Conservation (phyloP, 1,140 invertebrate genomes). For the Fopius arisanus region DNA sequence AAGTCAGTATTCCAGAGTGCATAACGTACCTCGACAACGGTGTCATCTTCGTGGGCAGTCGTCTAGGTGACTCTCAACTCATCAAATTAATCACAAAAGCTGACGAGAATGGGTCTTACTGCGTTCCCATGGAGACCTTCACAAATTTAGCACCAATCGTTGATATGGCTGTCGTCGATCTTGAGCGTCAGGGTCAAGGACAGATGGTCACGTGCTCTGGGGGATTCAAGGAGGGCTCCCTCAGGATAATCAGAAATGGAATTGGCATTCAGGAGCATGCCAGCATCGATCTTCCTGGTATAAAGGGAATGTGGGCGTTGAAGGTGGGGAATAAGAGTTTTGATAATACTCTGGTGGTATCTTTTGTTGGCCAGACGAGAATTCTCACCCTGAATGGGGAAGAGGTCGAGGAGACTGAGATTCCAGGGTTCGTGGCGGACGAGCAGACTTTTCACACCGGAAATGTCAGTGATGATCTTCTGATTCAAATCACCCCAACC, state of each 20-base stretch:
- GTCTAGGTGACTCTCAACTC: slow-evolving; percentile 95
- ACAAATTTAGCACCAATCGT: slow-evolving; percentile 97
- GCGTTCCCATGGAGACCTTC: slow-evolving; percentile 94
- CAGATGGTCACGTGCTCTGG: slow-evolving; percentile 98
- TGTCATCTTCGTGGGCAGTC: slow-evolving; percentile 96
- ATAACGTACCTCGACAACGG: slow-evolving; percentile 99
- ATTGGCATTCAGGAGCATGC: slow-evolving; percentile 98
- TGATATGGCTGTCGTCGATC: slow-evolving; percentile 97
- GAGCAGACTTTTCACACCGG: slow-evolving; percentile 93
- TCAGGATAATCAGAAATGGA: slow-evolving; percentile 96
- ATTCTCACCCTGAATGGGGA: slow-evolving; percentile 89
- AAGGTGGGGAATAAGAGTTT: slow-evolving; percentile 73
- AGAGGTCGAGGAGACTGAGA: slow-evolving; percentile 97
- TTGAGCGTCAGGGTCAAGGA: slow-evolving; percentile 96
- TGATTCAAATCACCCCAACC: slow-evolving; percentile 82
- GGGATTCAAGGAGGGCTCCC: slow-evolving; percentile 95
- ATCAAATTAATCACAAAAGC: slow-evolving; percentile 88
- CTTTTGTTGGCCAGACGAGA: slow-evolving; percentile 94
- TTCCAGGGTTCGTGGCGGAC: slow-evolving; percentile 86
- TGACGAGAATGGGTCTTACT: slow-evolving; percentile 89
- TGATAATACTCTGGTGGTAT: slow-evolving; percentile 91
- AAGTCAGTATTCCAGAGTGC: slow-evolving; percentile 97
- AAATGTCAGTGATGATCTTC: slow-evolving; percentile 85
- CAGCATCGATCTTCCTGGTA: slow-evolving; percentile 94
- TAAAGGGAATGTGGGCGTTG: slow-evolving; percentile 97